Percentiles rank a stretch among this genome's conserved stretches.
Evolutionary conservation across 2,888 invertebrate genomes (phyloP).

Genomic region (Tinea pellionella): DNA sequence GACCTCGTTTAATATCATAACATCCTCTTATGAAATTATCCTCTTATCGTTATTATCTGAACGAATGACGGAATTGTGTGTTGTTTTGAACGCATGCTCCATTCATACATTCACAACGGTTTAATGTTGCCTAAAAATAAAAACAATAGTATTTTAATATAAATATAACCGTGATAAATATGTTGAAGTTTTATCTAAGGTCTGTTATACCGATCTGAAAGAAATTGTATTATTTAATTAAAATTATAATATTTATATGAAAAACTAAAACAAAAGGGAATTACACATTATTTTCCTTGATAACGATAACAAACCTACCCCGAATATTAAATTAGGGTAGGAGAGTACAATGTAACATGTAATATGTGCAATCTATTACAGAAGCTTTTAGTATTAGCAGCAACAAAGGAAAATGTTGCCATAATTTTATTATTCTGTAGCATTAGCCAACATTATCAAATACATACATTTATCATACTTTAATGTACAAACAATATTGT

Average conservation of each 20-base stretch:
- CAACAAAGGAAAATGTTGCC: background rate
- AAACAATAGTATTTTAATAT: background rate
- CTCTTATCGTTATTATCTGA: background rate
- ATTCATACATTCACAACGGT: background rate
- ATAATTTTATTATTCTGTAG: background rate
- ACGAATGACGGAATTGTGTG: background rate
- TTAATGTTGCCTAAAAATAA: background rate
- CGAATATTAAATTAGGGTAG: background rate
- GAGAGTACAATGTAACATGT: background rate
- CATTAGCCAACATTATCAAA: conserved; percentile 1
- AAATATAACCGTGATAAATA: background rate
- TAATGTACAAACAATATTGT: background rate
- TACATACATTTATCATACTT: background rate
- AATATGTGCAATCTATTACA: background rate
- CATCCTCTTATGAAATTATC: background rate
- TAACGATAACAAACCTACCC: no score
- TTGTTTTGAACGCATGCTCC: background rate
- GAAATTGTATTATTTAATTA: no score
- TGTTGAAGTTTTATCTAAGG: no score
- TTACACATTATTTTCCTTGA: no score
- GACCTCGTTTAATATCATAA: background rate
- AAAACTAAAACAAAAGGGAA: no score
- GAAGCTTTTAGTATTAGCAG: background rate
- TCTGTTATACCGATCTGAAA: no score
- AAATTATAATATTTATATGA: no score